Conservation (phyloP, 2,113 vertebrate genomes). For the Malurus melanocephalus region DNA sequence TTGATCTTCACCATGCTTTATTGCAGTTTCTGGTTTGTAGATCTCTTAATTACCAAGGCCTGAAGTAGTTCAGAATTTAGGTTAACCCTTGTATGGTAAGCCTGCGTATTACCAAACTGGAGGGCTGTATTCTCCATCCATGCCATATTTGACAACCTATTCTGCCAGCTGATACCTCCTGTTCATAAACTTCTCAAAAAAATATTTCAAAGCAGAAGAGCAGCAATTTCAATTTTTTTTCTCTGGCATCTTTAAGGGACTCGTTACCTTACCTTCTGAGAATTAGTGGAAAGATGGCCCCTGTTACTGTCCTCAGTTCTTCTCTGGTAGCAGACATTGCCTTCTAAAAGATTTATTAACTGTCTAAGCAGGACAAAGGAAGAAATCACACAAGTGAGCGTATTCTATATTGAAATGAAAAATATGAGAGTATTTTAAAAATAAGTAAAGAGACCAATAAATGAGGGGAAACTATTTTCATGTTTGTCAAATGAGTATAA, state of each 20-base stretch:
- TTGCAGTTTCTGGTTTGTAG: not conserved
- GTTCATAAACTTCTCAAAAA: not conserved
- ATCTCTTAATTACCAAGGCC: not conserved
- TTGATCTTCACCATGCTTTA: not conserved
- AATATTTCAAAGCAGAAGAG: not conserved
- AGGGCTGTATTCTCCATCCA: not conserved
- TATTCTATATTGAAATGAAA: not conserved
- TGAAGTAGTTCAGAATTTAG: not conserved
- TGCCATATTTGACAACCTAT: not conserved
- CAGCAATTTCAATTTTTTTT: not conserved
- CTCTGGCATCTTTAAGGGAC: not conserved
- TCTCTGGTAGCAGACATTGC: not conserved
- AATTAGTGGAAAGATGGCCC: not conserved
- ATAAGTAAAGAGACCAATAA: not conserved
- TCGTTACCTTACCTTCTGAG: not conserved
- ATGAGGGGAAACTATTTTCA: not conserved
- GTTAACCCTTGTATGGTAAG: not conserved
- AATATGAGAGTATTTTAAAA: not conserved
- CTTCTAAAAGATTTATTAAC: not conserved
- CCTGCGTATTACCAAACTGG: not conserved
- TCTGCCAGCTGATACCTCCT: not conserved
- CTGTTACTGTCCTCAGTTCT: not conserved
- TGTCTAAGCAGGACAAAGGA: not conserved
- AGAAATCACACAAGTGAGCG: not conserved
- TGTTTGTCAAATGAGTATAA: not conserved